Evolutionary conservation across 2,113 vertebrate genomes (phyloP).

Genomic region (Corynorhinus townsendii): DNA sequence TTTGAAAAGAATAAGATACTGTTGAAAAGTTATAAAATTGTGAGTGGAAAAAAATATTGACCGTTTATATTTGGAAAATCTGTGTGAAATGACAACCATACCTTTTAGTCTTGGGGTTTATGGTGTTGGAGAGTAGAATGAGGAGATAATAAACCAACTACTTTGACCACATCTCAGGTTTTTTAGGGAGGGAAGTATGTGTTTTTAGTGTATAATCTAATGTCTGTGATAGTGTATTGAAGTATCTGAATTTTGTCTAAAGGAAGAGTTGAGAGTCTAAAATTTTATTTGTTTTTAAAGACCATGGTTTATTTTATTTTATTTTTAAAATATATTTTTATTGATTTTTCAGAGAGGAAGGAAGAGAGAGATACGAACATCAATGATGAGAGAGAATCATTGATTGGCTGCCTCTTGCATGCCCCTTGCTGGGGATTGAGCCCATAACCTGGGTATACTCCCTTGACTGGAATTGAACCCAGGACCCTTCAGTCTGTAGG

Average conservation of each 20-base stretch:
- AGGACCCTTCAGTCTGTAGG: too few relatives aligned
- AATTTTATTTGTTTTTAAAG: background rate
- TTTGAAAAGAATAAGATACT: background rate
- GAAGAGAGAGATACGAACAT: too few relatives aligned
- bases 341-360: too few relatives aligned
- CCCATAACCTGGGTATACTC: too few relatives aligned
- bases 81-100: background rate
- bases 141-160: background rate
- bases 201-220: background rate
- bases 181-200: background rate
- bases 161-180: background rate
- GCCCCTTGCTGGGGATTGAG: too few relatives aligned
- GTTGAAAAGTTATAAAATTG: background rate
- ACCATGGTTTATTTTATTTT: too few relatives aligned
- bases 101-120: background rate
- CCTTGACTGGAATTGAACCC: too few relatives aligned
- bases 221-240: background rate
- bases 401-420: too few relatives aligned
- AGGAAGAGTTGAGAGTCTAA: background rate
- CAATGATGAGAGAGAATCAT: too few relatives aligned
- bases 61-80: background rate
- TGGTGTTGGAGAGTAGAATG: background rate
- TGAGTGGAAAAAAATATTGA: background rate
- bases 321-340: too few relatives aligned
- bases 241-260: background rate